These are phyloP conservation scores for Trichonephila clavata DNA, from an alignment of 1,140 invertebrate genomes.

Conservation along the genomic window DNA sequence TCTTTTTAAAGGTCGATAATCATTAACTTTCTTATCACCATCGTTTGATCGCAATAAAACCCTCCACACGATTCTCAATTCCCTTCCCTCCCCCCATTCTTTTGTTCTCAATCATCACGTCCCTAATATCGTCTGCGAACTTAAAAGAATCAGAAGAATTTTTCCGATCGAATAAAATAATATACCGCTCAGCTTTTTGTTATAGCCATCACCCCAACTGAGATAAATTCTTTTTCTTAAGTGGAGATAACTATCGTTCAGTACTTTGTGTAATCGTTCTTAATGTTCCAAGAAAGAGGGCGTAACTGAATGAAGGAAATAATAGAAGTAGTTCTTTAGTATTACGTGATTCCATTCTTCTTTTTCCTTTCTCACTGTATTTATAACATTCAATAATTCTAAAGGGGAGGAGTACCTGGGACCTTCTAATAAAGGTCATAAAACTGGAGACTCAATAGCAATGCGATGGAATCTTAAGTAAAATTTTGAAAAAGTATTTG, in stretches of 20 bases:
- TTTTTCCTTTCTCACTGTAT: neutral
- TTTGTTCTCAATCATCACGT: constrained; percentile 10
- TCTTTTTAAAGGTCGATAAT: constrained; percentile 14
- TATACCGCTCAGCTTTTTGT: neutral
- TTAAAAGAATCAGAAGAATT: constrained; percentile 2
- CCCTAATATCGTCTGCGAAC: neutral
- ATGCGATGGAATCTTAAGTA: neutral
- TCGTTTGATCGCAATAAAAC: constrained; percentile 15
- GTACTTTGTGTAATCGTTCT: constrained; percentile 26
- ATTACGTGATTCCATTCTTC: constrained; percentile 1
- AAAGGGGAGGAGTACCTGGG: neutral
- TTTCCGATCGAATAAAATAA: constrained; percentile 12
- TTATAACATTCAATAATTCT: neutral
- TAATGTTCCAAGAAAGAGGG: constrained; percentile 11
- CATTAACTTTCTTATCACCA: constrained; percentile 14
- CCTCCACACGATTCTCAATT: neutral
- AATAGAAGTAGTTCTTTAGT: neutral
- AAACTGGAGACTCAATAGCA: neutral
- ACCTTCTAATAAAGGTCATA: neutral
- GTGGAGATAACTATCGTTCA: neutral
- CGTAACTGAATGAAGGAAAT: neutral
- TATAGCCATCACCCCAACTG: neutral
- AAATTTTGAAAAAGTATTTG: neutral
- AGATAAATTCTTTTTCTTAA: neutral
- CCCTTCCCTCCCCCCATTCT: neutral